Evolutionary conservation across 2,888 invertebrate species (phyloP).

Genomic region (Microctonus brassicae): DNA sequence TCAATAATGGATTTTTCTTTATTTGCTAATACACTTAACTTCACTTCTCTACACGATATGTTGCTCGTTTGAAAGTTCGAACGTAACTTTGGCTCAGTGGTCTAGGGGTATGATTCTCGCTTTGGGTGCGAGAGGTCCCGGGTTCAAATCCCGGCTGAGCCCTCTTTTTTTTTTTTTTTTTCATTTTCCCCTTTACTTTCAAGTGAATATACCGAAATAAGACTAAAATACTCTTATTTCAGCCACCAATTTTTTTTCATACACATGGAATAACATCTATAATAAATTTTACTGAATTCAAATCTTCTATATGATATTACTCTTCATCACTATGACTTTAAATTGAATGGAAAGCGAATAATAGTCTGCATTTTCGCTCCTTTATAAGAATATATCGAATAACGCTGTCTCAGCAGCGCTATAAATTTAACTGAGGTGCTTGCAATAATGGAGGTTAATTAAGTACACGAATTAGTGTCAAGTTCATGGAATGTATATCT

Average conservation of each 20-base stretch:
- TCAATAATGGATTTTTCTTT: no score
- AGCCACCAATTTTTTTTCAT: no score
- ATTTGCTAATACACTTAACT: no score
- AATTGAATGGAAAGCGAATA: no score
- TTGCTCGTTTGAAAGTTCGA: no score
- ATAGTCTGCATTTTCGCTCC: no score
- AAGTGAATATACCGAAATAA: not conserved
- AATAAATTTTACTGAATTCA: no score
- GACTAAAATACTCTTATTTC: not conserved
- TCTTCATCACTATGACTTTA: no score
- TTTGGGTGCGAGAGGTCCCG: slow-evolving; percentile 74
- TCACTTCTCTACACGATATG: no score
- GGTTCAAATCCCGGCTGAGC: slow-evolving; percentile 70
- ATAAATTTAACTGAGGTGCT: not conserved
- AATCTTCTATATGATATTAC: no score
- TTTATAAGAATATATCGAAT: not conserved
- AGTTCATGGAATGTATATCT: not conserved
- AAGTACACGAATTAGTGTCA: slow-evolving; percentile 6
- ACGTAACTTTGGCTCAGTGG: slow-evolving; percentile 57
- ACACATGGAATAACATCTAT: no score
- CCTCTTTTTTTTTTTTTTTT: slow-evolving; percentile 52
- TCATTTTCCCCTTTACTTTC: not conserved
- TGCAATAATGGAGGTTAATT: not conserved
- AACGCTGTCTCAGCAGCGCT: not conserved
- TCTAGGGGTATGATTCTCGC: slow-evolving; percentile 74